Evolutionary conservation across 2,113 vertebrate genomes (phyloP), one percentile per base, ranked within the genome.

Genomic region (Mungos mungo): DNA sequence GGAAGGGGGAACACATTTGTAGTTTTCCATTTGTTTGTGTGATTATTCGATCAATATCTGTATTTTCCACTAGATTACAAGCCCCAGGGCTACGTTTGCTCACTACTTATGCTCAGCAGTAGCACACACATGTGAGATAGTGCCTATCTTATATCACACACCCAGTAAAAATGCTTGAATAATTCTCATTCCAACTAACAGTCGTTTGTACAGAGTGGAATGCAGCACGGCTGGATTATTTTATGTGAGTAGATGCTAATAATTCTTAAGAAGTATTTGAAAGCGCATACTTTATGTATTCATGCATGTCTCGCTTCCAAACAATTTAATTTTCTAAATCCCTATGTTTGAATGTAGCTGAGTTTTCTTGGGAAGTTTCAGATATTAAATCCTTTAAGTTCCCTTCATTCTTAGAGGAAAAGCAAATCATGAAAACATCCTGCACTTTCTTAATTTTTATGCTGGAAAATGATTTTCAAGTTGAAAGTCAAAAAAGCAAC

Each of bases 401-500:
- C 13, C 50, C 57, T 92, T 90, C 15, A 10, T 90, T 92, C 81
- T 92, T 88, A 47, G 27, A 68, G 50, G 27, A 94, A 94, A 95
- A 95, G 7, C 23, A 65, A 85, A 84, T 35, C 10, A 69, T 74
- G 38, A 72, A 93, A 77, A 82, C 68, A 80, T 31, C 6, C 7
- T 47, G 13, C 3, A 10, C 41, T 65, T 90, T 45, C 85, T 92
- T 92, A 60, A 76, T 86, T 88, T 90, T 63, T 47, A 72, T 57
- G 72, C 66, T 68, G 41, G 54, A 69, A 80, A 92, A 81, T 69
- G 71, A 63, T 33, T 18, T 88, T 98, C 79, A 79, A 86, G 50
- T 77, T 71, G 60, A 81, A 98, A 63, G 79, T 95, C 89, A 68
- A 72, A 72, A 74, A 76, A 72, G 57, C 79, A 81, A 92, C 66